These are phyloP conservation scores for Sclerurus mexicanus DNA, from an alignment of 2,113 vertebrate species.

Conservation along the genomic window DNA sequence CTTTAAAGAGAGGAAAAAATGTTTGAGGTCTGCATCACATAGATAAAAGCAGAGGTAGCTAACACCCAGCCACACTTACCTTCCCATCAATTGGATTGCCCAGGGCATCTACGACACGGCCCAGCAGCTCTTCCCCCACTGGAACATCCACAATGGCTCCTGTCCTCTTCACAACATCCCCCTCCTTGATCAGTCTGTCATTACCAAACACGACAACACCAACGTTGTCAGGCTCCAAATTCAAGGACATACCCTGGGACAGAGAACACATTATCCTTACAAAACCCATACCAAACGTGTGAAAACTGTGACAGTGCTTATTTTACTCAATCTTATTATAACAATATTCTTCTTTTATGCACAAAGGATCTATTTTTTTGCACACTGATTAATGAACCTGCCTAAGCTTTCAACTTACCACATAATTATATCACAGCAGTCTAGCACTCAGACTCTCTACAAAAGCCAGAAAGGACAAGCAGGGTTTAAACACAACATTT, in stretches of 20 bases:
- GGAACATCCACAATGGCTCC: conserved; percentile 98
- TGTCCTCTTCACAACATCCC: conserved; percentile 96
- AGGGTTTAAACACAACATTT: neutral
- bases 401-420: neutral
- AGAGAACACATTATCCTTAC: neutral
- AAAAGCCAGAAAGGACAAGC: neutral
- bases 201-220: conserved; percentile 99
- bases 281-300: fast-evolving
- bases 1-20: conserved; percentile 44
- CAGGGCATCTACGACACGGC: conserved; percentile 95
- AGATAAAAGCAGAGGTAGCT: fast-evolving
- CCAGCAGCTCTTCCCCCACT: conserved; percentile 91
- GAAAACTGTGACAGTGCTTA: no score
- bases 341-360: neutral
- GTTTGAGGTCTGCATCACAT: fast-evolving
- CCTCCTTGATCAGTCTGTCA: conserved; percentile 97
- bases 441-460: neutral
- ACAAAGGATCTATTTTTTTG: fast-evolving
- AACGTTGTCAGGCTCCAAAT: conserved; percentile 98
- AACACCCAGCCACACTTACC: conserved; percentile 59
- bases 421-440: neutral
- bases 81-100: conserved; percentile 98
- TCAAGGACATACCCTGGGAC: conserved; percentile 95
- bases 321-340: neutral
- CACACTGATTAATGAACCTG: fast-evolving